Evolutionary conservation across 37 sponge, comb jelly and placozoan species (phyloP), one percentile per base, ranked within the genome.

Genomic region (Mnemiopsis leidyi): DNA sequence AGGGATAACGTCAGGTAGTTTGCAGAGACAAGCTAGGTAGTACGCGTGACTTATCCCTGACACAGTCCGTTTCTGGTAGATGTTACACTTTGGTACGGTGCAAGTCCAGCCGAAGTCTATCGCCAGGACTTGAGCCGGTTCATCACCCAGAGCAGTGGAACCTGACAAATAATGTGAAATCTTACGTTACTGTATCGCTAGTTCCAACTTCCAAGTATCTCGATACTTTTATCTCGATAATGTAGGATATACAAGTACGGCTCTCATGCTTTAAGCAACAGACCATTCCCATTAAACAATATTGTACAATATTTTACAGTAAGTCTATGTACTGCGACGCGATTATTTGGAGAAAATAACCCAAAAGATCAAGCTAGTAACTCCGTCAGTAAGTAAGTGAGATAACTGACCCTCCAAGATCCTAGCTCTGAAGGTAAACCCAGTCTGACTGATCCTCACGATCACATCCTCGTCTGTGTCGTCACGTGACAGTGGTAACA

Each of bases 61-160:
- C 23, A 85, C 61, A 25, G 5, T 9, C 36, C 36, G 13, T 39
- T 36, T n/a, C 61, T 40, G 38, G 61, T 85, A 85, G 18, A 85
- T 38, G 26, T 38, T 29, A 0, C 2, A 9, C 30, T 40, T 38
- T 40, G 90, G 90, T 0, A 85, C 90, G 18, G 61, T 38, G 24
- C 61, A 40, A 5, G 40, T 38, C 90, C 90, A 85, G 0, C 90
- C 90, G 24, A 40, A 85, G 90, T 85, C 90, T 3, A 85, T 85
- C 0, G 90, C 90, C 0, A 85, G n/a, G n/a, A 85, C 90, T 3
- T 23, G 28, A 2, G 61, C 90, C 5, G 61, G 61, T 35, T 85
- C 90, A 40, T 7, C 36, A 5, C 79, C 79, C 1, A 38, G 48
- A n/a, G 90, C 61, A 0, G 90, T 36, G 90, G 32, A 85, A 2